Evolutionary conservation across 2,797 vertebrate species (phyloP).

Genomic region (Hippocampus kuda): DNA sequence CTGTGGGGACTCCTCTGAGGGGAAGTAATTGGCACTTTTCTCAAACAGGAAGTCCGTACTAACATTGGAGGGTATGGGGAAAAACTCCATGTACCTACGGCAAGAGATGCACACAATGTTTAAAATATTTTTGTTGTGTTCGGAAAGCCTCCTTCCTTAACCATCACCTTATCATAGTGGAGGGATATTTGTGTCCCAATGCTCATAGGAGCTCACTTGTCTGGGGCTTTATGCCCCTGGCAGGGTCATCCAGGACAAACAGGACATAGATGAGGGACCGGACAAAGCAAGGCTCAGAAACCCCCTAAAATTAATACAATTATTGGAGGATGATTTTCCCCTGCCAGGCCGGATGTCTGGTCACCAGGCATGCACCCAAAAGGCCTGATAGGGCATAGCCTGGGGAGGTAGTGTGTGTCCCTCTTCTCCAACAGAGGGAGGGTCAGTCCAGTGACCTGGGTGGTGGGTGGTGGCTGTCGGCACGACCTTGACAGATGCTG

Average conservation of each 20-base stretch:
- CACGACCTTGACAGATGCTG: too few species aligned
- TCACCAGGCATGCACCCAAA: too few species aligned
- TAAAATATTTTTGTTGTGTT: not conserved
- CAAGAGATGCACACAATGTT: not conserved
- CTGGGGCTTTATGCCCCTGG: not conserved
- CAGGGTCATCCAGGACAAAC: not conserved
- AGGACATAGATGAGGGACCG: not conserved
- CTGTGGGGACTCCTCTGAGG: constrained; percentile 84
- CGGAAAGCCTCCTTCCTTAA: not conserved
- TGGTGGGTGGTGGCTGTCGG: too few species aligned
- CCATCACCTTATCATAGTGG: not conserved
- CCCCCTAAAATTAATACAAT: too few species aligned
- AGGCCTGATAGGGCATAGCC: too few species aligned
- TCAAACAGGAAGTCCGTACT: constrained; percentile 89
- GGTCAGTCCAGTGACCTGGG: too few species aligned
- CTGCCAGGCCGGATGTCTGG: too few species aligned
- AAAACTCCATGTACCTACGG: constrained; percentile 94
- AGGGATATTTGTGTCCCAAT: not conserved
- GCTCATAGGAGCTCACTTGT: not conserved
- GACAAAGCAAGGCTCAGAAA: not conserved
- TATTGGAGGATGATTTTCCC: too few species aligned
- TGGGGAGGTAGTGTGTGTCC: too few species aligned
- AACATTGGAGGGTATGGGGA: constrained; percentile 81
- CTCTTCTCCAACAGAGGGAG: too few species aligned
- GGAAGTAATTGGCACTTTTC: constrained; percentile 96